A percentile compares a stretch with the other conserved stretches of the same genome.
These are phyloP conservation scores for Dorcus hopei DNA, from an alignment of 2,888 invertebrate species.

Conservation along the genomic window DNA sequence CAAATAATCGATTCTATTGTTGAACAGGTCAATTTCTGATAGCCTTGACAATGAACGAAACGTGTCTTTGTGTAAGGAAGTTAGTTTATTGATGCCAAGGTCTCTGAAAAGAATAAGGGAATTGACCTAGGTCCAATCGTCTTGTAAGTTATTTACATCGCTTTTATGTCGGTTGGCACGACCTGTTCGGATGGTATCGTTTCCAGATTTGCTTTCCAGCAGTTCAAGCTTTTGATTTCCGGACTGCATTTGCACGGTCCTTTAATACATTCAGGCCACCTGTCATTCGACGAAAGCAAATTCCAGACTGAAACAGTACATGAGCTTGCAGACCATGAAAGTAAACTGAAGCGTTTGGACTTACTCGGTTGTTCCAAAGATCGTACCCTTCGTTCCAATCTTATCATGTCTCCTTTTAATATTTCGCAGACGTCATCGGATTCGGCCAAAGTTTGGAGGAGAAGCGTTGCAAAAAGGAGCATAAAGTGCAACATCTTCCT, in stretches of 20 bases:
- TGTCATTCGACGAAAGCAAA: conserved; percentile 37
- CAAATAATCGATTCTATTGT: conserved; percentile 67
- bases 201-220: conserved; percentile 63
- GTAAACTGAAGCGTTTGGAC: neutral
- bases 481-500: too few species aligned
- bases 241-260: conserved; percentile 65
- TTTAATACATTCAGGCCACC: conserved; percentile 62
- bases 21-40: conserved; percentile 67
- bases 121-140: conserved; percentile 1
- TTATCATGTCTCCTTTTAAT: conserved; percentile 47
- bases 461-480: too few species aligned
- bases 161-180: conserved; percentile 62
- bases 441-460: too few species aligned
- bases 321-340: neutral
- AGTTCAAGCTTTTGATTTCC: conserved; percentile 62
- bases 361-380: conserved; percentile 69
- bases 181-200: conserved; percentile 60
- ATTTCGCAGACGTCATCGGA: too few species aligned
- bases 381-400: conserved; percentile 61
- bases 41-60: conserved; percentile 65
- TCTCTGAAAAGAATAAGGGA: conserved; percentile 56
- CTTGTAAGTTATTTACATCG: conserved; percentile 53
- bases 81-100: conserved; percentile 66
- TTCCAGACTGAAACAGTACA: neutral
- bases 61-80: conserved; percentile 66